Evolutionary conservation across 2,888 invertebrate genomes (phyloP).

Genomic region (Silvanus unidentatus): DNA sequence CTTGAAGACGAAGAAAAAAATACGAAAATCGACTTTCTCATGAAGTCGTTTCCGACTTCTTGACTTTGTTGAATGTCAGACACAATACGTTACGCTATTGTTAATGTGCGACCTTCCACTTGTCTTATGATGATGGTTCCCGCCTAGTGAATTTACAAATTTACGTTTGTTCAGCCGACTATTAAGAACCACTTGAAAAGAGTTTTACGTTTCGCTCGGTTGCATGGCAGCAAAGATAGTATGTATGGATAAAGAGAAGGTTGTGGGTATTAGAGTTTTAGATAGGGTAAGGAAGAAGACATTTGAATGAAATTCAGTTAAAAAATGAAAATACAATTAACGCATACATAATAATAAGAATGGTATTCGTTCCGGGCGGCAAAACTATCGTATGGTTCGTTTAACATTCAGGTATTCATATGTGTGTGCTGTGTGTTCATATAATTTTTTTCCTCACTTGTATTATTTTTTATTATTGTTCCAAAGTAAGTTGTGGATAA

Average conservation of each 20-base stretch:
- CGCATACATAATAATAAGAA: constrained; percentile 17
- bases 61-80: constrained; percentile 15
- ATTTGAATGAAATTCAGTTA: constrained; percentile 24
- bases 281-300: no score
- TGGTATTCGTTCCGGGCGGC: constrained; percentile 19
- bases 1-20: no score
- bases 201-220: constrained; percentile 19
- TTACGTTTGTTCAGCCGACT: constrained; percentile 23
- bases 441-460: no score
- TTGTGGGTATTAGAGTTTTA: no score
- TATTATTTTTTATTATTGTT: constrained; percentile 5
- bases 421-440: no score
- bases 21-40: no score
- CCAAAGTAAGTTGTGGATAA: constrained; percentile 5
- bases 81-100: constrained; percentile 20
- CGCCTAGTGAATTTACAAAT: constrained; percentile 29
- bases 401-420: constrained; percentile 10
- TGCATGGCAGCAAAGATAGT: constrained; percentile 13
- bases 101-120: constrained; percentile 26
- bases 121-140: constrained; percentile 20
- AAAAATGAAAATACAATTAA: constrained; percentile 25
- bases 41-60: constrained; percentile 11
- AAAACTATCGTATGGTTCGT: constrained; percentile 12
- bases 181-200: constrained; percentile 2
- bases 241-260: constrained; percentile 18